phyloP scores from a whole-genome alignment of 2,888 invertebrate genomes.

The Euzetes globulus region DNA sequence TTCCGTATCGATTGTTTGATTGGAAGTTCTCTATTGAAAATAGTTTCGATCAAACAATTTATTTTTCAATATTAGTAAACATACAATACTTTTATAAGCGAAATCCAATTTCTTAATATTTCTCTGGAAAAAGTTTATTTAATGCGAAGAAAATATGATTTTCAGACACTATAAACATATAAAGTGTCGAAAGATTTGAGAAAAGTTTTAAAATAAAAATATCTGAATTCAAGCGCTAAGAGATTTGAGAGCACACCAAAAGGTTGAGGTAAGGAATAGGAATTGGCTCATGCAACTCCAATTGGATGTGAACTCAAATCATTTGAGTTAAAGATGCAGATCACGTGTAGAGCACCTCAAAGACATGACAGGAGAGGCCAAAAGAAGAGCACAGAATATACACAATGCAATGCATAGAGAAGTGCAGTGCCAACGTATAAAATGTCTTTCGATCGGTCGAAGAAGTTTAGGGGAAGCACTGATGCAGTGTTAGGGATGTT shows the following conservation, averaged over 20 bases:
- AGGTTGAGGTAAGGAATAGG: background rate
- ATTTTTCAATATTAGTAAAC: background rate
- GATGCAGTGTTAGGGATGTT: background rate
- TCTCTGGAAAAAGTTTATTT: background rate
- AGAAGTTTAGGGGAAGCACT: conserved; percentile 1
- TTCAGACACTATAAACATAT: background rate
- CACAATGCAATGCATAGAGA: background rate
- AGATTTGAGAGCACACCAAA: background rate
- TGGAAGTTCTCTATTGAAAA: background rate
- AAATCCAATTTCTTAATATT: background rate
- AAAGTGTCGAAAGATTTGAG: background rate
- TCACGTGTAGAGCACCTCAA: conserved; percentile 23
- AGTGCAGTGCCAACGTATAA: background rate
- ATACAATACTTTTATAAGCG: background rate
- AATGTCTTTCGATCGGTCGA: conserved; percentile 27
- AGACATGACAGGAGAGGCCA: conserved; percentile 11
- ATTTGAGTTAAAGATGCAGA: background rate
- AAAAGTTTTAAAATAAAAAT: background rate
- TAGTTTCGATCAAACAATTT: background rate
- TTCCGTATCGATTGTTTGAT: conserved; percentile 18
- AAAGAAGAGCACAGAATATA: background rate
- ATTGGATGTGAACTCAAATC: background rate
- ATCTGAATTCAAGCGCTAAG: background rate
- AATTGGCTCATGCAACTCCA: conserved; percentile 5
- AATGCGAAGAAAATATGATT: background rate